Percentiles rank a stretch among this genome's conserved stretches.
Conservation (phyloP, 2,797 vertebrate genomes). For the Microctenopoma steveboyesi region DNA sequence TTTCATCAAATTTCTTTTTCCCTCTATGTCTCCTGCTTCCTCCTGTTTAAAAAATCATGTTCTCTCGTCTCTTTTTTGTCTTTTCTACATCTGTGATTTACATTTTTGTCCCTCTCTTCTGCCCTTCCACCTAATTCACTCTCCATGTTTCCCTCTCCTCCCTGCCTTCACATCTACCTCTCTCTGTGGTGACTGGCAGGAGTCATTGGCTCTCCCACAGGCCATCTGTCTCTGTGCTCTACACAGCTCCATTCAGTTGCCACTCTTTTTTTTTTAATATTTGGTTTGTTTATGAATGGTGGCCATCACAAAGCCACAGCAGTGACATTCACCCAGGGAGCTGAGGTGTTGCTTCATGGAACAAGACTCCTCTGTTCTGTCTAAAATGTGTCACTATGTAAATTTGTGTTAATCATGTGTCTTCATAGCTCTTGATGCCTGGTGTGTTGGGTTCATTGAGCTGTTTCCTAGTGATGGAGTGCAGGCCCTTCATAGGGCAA, state of each 20-base stretch:
- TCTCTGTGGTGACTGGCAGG: conserved; percentile 63
- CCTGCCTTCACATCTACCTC: conserved; percentile 6
- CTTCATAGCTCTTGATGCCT: conserved; percentile 14
- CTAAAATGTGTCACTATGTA: conserved; percentile 50
- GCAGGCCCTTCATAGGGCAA: conserved; percentile 10
- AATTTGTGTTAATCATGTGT: conserved; percentile 30
- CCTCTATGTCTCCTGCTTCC: not conserved
- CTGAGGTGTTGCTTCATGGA: conserved; percentile 26
- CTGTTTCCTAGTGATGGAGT: conserved; percentile 37
- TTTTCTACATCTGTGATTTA: conserved; percentile 5
- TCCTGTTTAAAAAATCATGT: conserved; percentile 19
- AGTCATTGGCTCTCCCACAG: conserved; percentile 58
- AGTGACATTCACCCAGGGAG: conserved; percentile 13
- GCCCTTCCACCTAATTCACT: conserved; percentile 13
- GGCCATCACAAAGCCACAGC: conserved; percentile 30
- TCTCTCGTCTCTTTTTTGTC: not conserved
- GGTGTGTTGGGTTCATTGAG: conserved; percentile 40
- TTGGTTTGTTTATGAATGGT: conserved; percentile 47
- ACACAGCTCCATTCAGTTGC: conserved; percentile 47
- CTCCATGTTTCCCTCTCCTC: not conserved
- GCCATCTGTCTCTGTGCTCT: conserved; percentile 65
- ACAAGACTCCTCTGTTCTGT: conserved; percentile 25
- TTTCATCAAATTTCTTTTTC: conserved; percentile 7
- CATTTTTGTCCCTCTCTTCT: conserved; percentile 12
- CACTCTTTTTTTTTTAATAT: not conserved